phyloP scores from a whole-genome alignment of 2,888 invertebrate species.

The Osedax frankpressi region DNA sequence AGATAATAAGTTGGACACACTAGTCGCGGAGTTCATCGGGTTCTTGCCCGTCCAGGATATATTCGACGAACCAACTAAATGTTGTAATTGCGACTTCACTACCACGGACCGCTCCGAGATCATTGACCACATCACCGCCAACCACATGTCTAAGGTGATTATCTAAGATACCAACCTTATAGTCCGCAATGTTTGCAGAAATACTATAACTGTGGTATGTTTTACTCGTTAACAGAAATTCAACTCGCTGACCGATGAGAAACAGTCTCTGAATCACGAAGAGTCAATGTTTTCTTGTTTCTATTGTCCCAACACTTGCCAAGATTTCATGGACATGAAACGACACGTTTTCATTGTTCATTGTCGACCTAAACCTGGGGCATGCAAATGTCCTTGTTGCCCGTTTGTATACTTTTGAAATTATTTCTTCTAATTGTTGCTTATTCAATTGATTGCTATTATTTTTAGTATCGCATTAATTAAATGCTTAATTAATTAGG shows the following conservation, averaged over 20 bases:
- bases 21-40: background rate
- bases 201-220: no score
- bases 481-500: no score
- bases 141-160: background rate
- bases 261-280: background rate
- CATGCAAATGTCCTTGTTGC: background rate
- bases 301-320: background rate
- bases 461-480: no score
- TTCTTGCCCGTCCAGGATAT: background rate
- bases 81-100: background rate
- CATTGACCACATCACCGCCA: background rate
- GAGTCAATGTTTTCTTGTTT: background rate
- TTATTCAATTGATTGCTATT: no score
- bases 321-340: background rate
- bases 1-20: background rate
- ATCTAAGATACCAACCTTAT: no score
- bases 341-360: background rate
- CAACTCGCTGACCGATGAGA: background rate
- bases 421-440: no score
- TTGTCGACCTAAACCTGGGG: background rate
- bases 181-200: no score
- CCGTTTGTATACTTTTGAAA: background rate
- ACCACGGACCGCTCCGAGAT: background rate
- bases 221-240: no score
- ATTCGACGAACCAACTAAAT: background rate